phyloP scores from a whole-genome alignment of 2,888 invertebrate genomes.

The Synergus itoensis region DNA sequence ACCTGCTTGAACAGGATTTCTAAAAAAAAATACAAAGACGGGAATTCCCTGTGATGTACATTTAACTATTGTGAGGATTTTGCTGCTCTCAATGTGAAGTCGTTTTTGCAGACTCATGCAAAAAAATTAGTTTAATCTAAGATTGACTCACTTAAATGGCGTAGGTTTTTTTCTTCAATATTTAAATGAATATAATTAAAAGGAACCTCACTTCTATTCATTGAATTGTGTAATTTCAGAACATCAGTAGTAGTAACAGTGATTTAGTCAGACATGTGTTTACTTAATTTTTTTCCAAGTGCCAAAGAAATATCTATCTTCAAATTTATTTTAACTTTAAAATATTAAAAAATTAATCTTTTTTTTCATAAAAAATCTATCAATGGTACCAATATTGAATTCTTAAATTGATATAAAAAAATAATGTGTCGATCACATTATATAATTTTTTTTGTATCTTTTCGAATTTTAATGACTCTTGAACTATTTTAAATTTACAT shows the following conservation, averaged over 20 bases:
- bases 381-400: too few relatives aligned
- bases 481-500: too few relatives aligned
- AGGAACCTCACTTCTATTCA: too few relatives aligned
- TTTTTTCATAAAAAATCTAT: too few relatives aligned
- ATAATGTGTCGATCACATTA: too few relatives aligned
- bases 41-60: background rate
- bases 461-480: too few relatives aligned
- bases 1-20: background rate
- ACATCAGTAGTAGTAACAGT: background rate
- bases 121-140: background rate
- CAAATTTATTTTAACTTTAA: background rate
- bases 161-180: background rate
- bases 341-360: too few relatives aligned
- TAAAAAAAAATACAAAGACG: background rate
- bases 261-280: background rate
- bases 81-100: background rate
- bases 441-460: too few relatives aligned
- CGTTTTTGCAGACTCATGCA: background rate
- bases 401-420: too few relatives aligned
- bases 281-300: background rate
- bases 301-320: background rate
- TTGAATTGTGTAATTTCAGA: background rate
- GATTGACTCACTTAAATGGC: background rate
- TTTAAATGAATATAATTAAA: too few relatives aligned
- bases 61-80: background rate